Base-by-base conservation (phyloP, 1,140 invertebrate species). In the Dolichoris vasculosae region DNA sequence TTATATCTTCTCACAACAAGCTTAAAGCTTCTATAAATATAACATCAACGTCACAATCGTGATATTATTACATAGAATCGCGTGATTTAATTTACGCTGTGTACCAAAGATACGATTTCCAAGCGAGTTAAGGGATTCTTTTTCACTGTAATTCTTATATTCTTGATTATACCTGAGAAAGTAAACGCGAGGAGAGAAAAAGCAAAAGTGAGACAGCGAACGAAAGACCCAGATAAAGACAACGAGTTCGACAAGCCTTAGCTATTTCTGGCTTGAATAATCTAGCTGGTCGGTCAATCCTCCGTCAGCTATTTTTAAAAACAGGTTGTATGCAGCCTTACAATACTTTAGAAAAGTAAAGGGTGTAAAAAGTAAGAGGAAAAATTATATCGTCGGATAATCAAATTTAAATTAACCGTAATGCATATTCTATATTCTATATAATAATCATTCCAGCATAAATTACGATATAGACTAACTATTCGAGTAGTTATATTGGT, bases 241-340 rank as follows among this genome's bases (percentile, higher is more conserved):
- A 76, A 51, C 43, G 20, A 9, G 38, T 20, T 20, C 43, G 30
- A 63, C 48, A 77, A 75, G 75, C 43, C 30, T 38, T 55, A 40
- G 76, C 86, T 90, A 90, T 89, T 89, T 89, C 75, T 86, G 86
- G 35, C 59, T 48, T 48, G 81, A 82, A 87, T 88, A 87, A 89
- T 89, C 87, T 87, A 87, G 84, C 85, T 87, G 87, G 79, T 81
- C 88, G 88, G 88, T 90, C 88, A 88, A 80, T 90, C 82, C 88
- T 87, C 87, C 78, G 35, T 17, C 51, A 63, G 69, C 77, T 90
- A 88, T 89, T 87, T 86, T 88, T 88, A 90, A 86, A 89, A 86
- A 59, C 71, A 77, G 73, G 40, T 83, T 77, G 55, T 64, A 7
- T 46, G n/a, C 55, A 32, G 2, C 17, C 79, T 20, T 73, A n/a